Base-by-base conservation (phyloP, 2,113 vertebrate genomes). In the Chamaetylas fuelleborni region DNA sequence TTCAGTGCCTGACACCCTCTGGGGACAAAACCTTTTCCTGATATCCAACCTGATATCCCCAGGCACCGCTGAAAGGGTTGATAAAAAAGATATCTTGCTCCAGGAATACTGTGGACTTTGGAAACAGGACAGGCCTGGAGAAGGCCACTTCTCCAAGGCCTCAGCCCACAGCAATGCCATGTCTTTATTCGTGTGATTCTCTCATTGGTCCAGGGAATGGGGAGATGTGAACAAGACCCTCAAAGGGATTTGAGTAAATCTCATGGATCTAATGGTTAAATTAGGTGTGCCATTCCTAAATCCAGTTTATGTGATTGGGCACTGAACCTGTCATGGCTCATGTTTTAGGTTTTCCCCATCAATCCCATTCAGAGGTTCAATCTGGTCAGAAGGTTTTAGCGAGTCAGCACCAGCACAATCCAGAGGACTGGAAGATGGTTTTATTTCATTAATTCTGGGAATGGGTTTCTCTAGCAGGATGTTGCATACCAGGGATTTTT, bases 171-270 rank as follows among this genome's bases (percentile, higher is more conserved):
- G 19, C 23, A 66, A 28, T 19, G 17, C 28, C 23, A 1, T 11
- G 11, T 14, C 36, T 76, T 70, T 12, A 47, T 79, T n/a, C 66
- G 34, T 47, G 31, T 8, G 6, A 60, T 28, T 26, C 3, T 38
- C 3, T 54, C 38, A 19, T 6, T 0, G 0, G 4, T 7, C 2
- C 0, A 0, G 9, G 33, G 25, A 65, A 4, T 19, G 19, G 29
- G 24, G 5, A 48, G 2, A 16, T 9, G 16, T 22, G 12, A 77
- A 19, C 4, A 9, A 53, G 34, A 23, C 19, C 66, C 8, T 33
- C 24, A 43, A 19, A 80, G 26, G 47, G 14, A 53, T 58, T 29
- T 62, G 78, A 14, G 25, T 28, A 36, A 43, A 50, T 45, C 8
- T 57, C 12, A 11, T 6, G 31, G 62, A 43, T 45, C 25, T 34